Evolutionary conservation across 2,797 vertebrate genomes (phyloP), one percentile per base, ranked within the genome.

Genomic region (Euthynnus affinis): DNA sequence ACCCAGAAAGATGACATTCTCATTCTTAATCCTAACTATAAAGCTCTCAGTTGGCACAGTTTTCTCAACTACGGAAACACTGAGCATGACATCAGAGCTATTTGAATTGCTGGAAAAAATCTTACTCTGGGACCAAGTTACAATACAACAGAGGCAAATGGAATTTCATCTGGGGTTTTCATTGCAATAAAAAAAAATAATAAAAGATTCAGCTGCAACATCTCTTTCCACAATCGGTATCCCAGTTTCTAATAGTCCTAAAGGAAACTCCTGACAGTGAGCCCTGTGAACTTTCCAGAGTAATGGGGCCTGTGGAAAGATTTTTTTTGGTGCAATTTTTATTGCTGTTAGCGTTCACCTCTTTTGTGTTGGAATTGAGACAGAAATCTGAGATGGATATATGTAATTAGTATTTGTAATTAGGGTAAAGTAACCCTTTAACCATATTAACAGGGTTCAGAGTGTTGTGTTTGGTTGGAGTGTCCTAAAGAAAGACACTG

Each of bases 401-500:
- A 29, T 29, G 52, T 25, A 55, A 49, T 49, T 49, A 49, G 46
- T 49, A 20, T 49, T 49, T 49, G 6, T 9, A 20, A 49, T 49
- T 48, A 18, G 8, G 58, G 17, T 59, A 25, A 79, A 67, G 15
- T 23, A 20, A 71, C 66, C 40, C 67, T 66, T 53, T 46, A 55
- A 51, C 20, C 59, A 42, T 27, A 61, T 53, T 34, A 57, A 32
- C 25, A 44, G 29, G 9, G n/a, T 52, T 79, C 42, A 53, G 37
- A 23, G 17, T 71, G 60, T 71, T 64, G 46, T 70, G 32, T 67
- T 71, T 71, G 12, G 34, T 46, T 40, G 13, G 40, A 60, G 55
- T 66, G 46, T 80, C 76, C 77, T 66, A 4, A 23, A 78, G 78
- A 67, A 25, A 66, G 25, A 64, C 10, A 25, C 53, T 71, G 55